phyloP scores from a whole-genome alignment of 2,797 vertebrate genomes.

The Graptemys geographica region DNA sequence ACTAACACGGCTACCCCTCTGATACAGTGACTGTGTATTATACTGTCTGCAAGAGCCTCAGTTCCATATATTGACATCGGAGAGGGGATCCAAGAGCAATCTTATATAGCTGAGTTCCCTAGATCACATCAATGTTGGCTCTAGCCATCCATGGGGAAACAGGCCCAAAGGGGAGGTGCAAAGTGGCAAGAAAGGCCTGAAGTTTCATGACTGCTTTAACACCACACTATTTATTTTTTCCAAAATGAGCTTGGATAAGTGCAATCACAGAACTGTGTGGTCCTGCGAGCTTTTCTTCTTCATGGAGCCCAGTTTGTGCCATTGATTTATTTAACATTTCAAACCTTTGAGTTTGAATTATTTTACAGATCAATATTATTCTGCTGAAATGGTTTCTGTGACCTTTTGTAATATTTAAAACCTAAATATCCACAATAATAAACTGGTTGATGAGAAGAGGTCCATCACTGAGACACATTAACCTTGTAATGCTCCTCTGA shows the following conservation, averaged over 20 bases:
- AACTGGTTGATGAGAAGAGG: background rate
- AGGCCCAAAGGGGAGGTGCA: background rate
- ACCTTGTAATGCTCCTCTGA: background rate
- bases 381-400: background rate
- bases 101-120: background rate
- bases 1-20: too few relatives aligned
- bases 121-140: background rate
- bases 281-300: background rate
- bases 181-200: background rate
- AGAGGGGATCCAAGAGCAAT: background rate
- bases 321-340: background rate
- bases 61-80: background rate
- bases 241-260: background rate
- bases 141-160: background rate
- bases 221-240: background rate
- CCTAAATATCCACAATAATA: background rate
- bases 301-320: background rate
- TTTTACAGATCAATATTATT: background rate
- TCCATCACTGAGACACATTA: background rate
- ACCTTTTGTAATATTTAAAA: background rate
- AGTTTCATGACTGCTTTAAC: background rate
- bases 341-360: background rate
- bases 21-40: accelerated
- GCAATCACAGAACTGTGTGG: background rate
- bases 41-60: background rate